Evolutionary conservation across 1,140 invertebrate species (phyloP), one percentile per base, ranked within the genome.

Genomic region (Caenorhabditis remanei): DNA sequence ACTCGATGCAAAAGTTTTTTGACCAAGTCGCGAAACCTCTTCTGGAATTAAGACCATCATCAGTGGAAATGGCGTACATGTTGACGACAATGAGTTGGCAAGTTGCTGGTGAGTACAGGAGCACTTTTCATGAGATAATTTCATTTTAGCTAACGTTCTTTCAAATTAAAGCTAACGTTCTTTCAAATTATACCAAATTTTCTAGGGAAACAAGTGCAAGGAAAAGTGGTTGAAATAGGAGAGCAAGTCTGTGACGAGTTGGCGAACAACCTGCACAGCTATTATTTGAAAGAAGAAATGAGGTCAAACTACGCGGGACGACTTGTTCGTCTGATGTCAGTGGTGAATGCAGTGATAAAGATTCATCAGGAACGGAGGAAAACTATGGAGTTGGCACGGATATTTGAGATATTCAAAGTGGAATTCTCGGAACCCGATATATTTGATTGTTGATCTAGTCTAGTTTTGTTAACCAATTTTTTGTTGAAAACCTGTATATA

Each of bases 341-440:
- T 79, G 4, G 71, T 79, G n/a, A 79, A 79, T n/a, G 43, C 71
- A 8, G 71, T 79, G 16, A 79, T 53, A 79, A 48, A 50, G 14
- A 79, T 79, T 24, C 71, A 79, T 19, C 50, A 53, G 71, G 71
- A 79, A 50, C n/a, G 71, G 24, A 79, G 71, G 19, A 79, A 43
- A 53, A 79, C 71, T 3, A 79, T 79, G 43, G 71, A 79, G 71
- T 50, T 79, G 71, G 71, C 46, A 9, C 50, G 71, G 24, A 48
- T 79, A 24, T 79, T 79, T 13, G 71, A 79, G 24, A n/a, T 79
- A 21, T 79, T 79, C 24, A 79, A 79, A 53, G 71, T 79, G 6
- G 71, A 79, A 24, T 79, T 79, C 24, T 79, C 71, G 13, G 71
- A 79, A n/a, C 71, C 71, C 9, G 71, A 79, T 50, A 79, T 79